Percentiles rank a stretch among this genome's conserved stretches.
phyloP scores from a whole-genome alignment of 2,113 vertebrate species.

The Mormyrus iriodes region DNA sequence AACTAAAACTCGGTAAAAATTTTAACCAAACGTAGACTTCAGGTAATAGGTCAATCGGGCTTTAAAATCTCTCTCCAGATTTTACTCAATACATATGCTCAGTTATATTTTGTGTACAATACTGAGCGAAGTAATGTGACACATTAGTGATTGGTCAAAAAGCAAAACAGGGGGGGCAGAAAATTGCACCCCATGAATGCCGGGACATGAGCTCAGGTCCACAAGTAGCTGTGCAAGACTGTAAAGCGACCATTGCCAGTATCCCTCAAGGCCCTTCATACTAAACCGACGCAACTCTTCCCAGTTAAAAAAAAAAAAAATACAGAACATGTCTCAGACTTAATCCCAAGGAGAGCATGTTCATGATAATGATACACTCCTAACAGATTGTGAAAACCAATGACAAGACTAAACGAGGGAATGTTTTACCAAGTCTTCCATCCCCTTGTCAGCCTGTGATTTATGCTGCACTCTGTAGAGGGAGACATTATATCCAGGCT shows the following conservation, averaged over 20 bases:
- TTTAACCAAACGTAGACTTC: not conserved
- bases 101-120: not conserved
- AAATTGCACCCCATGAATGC: conserved; percentile 29
- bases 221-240: conserved; percentile 56
- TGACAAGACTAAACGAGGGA: conserved; percentile 53
- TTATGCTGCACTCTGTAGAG: conserved; percentile 70
- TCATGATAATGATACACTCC: conserved; percentile 53
- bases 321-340: conserved; percentile 40
- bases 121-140: conserved; percentile 15
- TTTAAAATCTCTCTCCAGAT: not conserved
- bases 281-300: conserved; percentile 52
- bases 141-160: conserved; percentile 20
- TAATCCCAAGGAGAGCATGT: conserved; percentile 50
- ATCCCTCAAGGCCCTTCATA: conserved; percentile 50
- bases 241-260: conserved; percentile 45
- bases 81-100: not conserved
- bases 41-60: not conserved
- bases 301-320: conserved; percentile 18
- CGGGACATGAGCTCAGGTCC: conserved; percentile 21
- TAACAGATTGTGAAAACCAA: conserved; percentile 53
- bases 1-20: not conserved
- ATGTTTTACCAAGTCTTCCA: conserved; percentile 51
- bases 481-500: conserved; percentile 68
- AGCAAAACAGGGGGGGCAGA: conserved; percentile 19
- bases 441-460: conserved; percentile 67